A percentile compares a stretch with the other conserved stretches of the same genome.
These are phyloP conservation scores for Campoletis sonorensis DNA, from an alignment of 1,140 invertebrate species.

Conservation along the genomic window DNA sequence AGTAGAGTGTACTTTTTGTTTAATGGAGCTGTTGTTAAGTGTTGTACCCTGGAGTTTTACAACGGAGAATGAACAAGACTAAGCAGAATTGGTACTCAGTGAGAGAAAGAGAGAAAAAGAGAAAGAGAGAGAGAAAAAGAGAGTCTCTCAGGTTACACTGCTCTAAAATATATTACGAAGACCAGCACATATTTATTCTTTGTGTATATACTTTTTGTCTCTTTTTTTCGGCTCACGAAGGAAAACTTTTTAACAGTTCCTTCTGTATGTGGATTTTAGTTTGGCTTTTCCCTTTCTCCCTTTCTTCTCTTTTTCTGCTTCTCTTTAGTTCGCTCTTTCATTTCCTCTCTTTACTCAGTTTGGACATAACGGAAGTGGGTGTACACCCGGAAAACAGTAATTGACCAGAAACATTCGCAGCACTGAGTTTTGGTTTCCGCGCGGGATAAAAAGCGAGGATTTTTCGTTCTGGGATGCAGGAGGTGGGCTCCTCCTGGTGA, in stretches of 20 bases:
- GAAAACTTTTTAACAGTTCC: conserved; percentile 27
- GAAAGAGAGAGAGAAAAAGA: not conserved
- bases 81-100: conserved; percentile 34
- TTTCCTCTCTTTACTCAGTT: not conserved
- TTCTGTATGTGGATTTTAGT: not conserved
- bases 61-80: not conserved
- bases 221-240: not conserved
- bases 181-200: conserved; percentile 28
- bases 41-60: not conserved
- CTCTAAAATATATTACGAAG: conserved; percentile 33
- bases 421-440: conserved; percentile 27
- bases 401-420: conserved; percentile 39
- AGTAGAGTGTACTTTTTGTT: not conserved
- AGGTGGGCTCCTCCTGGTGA: not conserved
- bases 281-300: not conserved
- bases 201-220: not conserved
- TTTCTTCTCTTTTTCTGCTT: not conserved
- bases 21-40: not conserved
- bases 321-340: not conserved
- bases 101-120: not conserved
- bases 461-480: not conserved
- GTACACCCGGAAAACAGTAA: conserved; percentile 43
- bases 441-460: not conserved
- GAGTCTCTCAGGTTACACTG: conserved; percentile 33
- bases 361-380: conserved; percentile 3